Evolutionary conservation across 2,888 invertebrate genomes (phyloP).

Genomic region (Parelbella ahira): DNA sequence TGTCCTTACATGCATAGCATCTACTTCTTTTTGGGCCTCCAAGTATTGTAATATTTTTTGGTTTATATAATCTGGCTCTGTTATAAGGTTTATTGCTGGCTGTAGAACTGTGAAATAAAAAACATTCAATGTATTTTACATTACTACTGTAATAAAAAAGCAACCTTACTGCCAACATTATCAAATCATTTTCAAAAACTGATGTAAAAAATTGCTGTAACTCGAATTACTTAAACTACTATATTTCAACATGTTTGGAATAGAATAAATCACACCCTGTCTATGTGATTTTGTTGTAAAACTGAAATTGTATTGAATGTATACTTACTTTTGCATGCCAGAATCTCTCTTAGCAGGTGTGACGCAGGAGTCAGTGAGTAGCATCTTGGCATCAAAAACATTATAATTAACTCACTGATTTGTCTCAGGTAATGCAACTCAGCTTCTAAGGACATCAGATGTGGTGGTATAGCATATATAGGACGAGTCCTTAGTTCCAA

Average conservation of each 20-base stretch:
- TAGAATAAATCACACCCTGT: too few species aligned
- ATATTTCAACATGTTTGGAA: too few species aligned
- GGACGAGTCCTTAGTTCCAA: conserved; percentile 83
- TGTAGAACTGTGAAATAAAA: conserved; percentile 87
- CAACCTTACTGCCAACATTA: too few species aligned
- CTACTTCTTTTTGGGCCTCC: conserved; percentile 88
- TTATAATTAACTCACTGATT: conserved; percentile 90
- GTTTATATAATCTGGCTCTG: conserved; percentile 95
- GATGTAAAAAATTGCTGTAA: too few species aligned
- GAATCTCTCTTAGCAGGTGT: conserved; percentile 89
- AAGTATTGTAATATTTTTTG: conserved; percentile 91
- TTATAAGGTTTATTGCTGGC: conserved; percentile 90
- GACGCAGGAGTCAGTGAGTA: conserved; percentile 89
- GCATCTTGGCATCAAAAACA: conserved; percentile 89
- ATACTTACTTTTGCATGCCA: conserved; percentile 89
- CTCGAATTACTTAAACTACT: too few species aligned
- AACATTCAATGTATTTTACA: too few species aligned
- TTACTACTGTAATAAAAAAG: too few species aligned
- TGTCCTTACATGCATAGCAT: conserved; percentile 88
- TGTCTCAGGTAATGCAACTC: conserved; percentile 91
- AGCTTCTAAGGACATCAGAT: conserved; percentile 85
- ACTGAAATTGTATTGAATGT: too few species aligned
- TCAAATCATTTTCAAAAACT: too few species aligned
- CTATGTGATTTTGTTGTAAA: too few species aligned
- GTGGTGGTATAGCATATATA: conserved; percentile 86